Percentiles rank a stretch among this genome's conserved stretches.
phyloP scores from a whole-genome alignment of 92 coral and sea anemone genomes.

The Epizoanthus fatuus region DNA sequence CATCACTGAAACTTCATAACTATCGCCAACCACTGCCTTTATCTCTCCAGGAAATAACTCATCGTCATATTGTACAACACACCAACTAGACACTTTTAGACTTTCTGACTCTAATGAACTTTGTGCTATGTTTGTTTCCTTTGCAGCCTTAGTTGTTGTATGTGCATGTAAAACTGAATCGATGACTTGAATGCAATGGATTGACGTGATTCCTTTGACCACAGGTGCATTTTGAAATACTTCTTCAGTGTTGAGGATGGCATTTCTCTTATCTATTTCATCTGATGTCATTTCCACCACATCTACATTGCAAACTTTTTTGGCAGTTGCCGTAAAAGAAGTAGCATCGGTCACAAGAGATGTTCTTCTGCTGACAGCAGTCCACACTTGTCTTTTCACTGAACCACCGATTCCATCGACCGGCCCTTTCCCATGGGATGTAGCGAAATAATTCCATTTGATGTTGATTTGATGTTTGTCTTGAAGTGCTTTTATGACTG shows the following conservation, averaged over 20 bases:
- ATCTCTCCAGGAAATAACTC: constrained; percentile 51
- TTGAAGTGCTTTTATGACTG: constrained; percentile 51
- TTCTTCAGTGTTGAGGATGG: constrained; percentile 6
- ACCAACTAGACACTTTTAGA: constrained; percentile 54
- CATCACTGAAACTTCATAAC: constrained; percentile 53
- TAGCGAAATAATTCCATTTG: constrained; percentile 54
- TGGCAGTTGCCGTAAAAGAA: constrained; percentile 41
- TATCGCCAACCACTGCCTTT: constrained; percentile 44
- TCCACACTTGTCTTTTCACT: constrained; percentile 63
- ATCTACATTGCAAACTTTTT: constrained; percentile 46
- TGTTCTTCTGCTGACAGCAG: constrained; percentile 43
- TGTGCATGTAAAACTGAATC: constrained; percentile 43
- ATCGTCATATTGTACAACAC: constrained; percentile 48
- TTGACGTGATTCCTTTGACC: constrained; percentile 42
- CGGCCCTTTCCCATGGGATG: constrained; percentile 63
- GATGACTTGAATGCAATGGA: constrained; percentile 46
- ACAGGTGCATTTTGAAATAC: constrained; percentile 33
- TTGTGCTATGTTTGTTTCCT: constrained; percentile 55
- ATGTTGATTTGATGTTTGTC: constrained; percentile 55
- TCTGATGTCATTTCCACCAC: constrained; percentile 51
- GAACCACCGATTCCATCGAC: constrained; percentile 57
- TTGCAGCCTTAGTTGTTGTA: constrained; percentile 30
- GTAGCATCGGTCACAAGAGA: constrained; percentile 46
- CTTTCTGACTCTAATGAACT: constrained; percentile 49
- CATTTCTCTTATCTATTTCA: constrained; percentile 21